Base-by-base conservation (phyloP, 1,140 invertebrate genomes). In the Rhyzopertha dominica region DNA sequence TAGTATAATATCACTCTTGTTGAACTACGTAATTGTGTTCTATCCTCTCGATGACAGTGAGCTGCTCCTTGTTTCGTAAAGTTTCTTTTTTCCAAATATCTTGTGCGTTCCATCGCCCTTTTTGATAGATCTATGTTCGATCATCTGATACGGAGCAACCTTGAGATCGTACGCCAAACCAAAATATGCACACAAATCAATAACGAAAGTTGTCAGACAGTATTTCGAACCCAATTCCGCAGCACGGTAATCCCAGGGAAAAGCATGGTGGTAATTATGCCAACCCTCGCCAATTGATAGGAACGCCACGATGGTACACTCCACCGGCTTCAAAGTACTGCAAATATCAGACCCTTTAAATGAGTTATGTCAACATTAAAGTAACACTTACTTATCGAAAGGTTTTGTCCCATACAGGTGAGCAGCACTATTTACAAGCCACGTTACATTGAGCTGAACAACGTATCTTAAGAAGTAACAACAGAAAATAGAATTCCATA, bases 231-330 rank as follows among this genome's bases (percentile, higher is more conserved):
- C 68, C 34, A 74, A 53, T 48, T 86, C 84, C 23, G 77, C 76
- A 0, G 78, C 72, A 28, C 69, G 70, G 58, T 83, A 83, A 65
- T 87, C 85, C 57, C 75, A 77, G 1, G 82, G 82, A 61, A 85
- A 84, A 1, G 74, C 74, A 59, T 85, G 82, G 61, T 86, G 84
- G 63, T 82, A 86, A 63, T 84, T 85, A 59, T 85, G 82, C 69
- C 79, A 81, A 12, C 80, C 80, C 69, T 65, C 83, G 55, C 65
- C 79, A 51, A 67, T 76, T 63, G 56, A 68, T 26, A 71, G 66
- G 1, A 61, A 66, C 0, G 72, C 63, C 44, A 82, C 80, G 0
- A 70, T 68, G 19, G 70, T 58, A 52, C 77, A 78, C 49, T 80
- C 77, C 0, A 72, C 71, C 9, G 78, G 72, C 40, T 70, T 71